These are phyloP conservation scores for Listronotus bonariensis DNA, from an alignment of 1,140 invertebrate species.

Conservation along the genomic window DNA sequence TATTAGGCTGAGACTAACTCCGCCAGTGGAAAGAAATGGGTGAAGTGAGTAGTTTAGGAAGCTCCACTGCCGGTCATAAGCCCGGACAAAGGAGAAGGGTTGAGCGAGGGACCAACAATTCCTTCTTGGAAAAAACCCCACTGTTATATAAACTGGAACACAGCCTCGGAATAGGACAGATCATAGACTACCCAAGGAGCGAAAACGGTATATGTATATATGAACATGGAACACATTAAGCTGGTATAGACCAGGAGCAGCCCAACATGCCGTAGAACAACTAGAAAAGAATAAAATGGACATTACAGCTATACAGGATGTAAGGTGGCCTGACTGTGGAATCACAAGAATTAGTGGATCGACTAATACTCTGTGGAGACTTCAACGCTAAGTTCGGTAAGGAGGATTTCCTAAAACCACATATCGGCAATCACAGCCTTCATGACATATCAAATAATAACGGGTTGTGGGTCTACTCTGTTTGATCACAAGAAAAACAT, in stretches of 20 bases:
- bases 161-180: too few relatives aligned
- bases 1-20: too few relatives aligned
- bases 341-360: background rate
- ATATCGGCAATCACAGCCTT: background rate
- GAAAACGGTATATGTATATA: background rate
- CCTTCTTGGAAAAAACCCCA: too few relatives aligned
- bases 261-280: background rate
- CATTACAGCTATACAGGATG: background rate
- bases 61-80: too few relatives aligned
- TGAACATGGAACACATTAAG: background rate
- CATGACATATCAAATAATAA: background rate
- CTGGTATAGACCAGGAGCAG: background rate
- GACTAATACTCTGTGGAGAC: background rate
- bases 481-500: too few relatives aligned
- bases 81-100: too few relatives aligned
- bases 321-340: background rate
- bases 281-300: background rate
- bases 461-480: background rate
- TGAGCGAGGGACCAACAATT: too few relatives aligned
- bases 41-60: too few relatives aligned
- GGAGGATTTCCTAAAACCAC: background rate
- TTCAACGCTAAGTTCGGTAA: background rate
- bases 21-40: too few relatives aligned
- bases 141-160: too few relatives aligned
- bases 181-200: too few relatives aligned